Evolutionary conservation across 1,140 invertebrate genomes (phyloP).

Genomic region (Luehdorfia chinensis): DNA sequence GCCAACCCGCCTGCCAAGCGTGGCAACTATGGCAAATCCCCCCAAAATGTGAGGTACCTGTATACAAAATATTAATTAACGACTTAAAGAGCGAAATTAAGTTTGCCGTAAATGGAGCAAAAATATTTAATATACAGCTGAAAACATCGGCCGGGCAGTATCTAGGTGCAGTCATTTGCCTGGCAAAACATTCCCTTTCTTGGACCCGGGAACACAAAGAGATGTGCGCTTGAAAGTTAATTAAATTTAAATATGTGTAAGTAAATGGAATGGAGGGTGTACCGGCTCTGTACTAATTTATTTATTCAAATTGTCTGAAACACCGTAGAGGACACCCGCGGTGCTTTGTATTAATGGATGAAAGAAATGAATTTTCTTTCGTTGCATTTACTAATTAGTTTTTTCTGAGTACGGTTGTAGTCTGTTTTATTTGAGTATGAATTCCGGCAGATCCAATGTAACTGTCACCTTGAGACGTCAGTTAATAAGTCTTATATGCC

Average conservation of each 20-base stretch:
- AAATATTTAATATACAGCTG: slow-evolving; percentile 42
- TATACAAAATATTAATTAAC: no score
- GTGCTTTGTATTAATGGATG: background rate
- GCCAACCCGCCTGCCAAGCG: no score
- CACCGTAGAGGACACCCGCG: background rate
- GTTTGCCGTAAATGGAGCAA: slow-evolving; percentile 31
- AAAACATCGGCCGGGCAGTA: slow-evolving; percentile 25
- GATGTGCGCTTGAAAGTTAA: slow-evolving; percentile 55
- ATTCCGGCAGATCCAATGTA: no score
- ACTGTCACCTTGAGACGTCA: no score
- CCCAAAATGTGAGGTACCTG: no score
- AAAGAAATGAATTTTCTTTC: no score
- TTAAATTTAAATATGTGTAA: slow-evolving; percentile 64
- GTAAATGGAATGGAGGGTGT: slow-evolving; percentile 24
- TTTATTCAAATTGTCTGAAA: slow-evolving; percentile 19
- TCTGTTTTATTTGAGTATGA: no score
- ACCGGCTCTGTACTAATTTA: slow-evolving; percentile 23
- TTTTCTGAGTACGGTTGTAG: no score
- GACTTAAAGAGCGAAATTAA: no score
- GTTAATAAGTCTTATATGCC: no score
- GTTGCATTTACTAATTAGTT: no score
- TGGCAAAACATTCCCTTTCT: slow-evolving; percentile 44
- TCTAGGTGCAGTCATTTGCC: slow-evolving; percentile 41
- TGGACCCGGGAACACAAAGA: slow-evolving; percentile 40
- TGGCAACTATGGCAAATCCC: no score